Evolutionary conservation across 2,797 vertebrate genomes (phyloP), one percentile per base, ranked within the genome.

Genomic region (Hafferia zeledoni): DNA sequence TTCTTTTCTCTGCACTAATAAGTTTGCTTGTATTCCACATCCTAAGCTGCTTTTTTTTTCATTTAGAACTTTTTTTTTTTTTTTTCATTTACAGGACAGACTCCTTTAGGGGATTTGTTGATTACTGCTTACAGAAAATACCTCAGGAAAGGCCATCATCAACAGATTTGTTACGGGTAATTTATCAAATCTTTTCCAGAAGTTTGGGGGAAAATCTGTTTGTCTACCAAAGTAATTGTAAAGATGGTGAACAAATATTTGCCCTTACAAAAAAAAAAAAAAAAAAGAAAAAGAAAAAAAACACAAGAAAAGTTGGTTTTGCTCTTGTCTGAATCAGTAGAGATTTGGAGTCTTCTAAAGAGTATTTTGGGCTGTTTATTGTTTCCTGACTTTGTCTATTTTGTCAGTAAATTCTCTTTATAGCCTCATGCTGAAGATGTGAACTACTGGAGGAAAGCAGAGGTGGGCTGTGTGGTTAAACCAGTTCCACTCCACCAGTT

Each of bases 91-190:
- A 79, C 97, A 99, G 99, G 99, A 98, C 99, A 87, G 98, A 99
- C 83, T 98, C 98, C 94, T 99, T 99, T 97, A 98, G 99, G 97
- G 99, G 98, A 98, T 99, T 99, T 96, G 99, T 99, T 94, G 99
- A 99, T 98, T 99, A 99, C 98, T 99, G 99, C 99, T 99, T 99
- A 98, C 99, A 99, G 98, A 99, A 99, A 98, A 99, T 99, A 98
- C 99, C 99, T 99, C 99, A 99, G 98, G 99, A 99, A 98, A 98
- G 99, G 97, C 99, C 99, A 92, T 99, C 99, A 6, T 99, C 99
- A 57, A 98, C 98, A 87, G 99, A 99, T 97, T 98, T 99, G 84
- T 98, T 99, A 98, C 98, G 98, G 98, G 99, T 99, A 98, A 99
- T 57, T 92, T 95, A 94, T 95, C 89, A 82, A 43, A 61, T 76